phyloP scores from a whole-genome alignment of 2,113 vertebrate species.

The Corvus moneduloides region DNA sequence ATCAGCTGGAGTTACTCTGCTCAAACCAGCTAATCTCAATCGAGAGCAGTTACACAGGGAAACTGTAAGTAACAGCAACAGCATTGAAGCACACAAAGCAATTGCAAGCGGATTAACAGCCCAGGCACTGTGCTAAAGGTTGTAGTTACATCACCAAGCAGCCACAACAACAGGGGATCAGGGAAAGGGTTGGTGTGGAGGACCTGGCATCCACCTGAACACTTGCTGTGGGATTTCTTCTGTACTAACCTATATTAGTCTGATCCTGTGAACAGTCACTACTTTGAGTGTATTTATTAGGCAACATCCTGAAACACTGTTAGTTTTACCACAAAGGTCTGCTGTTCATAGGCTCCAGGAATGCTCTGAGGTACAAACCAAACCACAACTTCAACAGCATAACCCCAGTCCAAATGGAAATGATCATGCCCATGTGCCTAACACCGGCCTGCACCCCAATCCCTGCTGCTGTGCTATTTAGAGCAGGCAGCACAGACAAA shows the following conservation, averaged over 20 bases:
- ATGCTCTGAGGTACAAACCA: fast-evolving
- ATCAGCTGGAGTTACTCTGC: background rate
- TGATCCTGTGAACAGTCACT: background rate
- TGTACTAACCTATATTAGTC: background rate
- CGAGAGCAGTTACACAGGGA: background rate
- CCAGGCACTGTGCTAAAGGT: background rate
- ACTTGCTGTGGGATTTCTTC: background rate
- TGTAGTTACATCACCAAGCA: background rate
- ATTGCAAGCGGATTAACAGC: background rate
- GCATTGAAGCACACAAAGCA: background rate
- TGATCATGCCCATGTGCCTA: fast-evolving
- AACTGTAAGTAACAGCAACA: background rate
- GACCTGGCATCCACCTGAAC: background rate
- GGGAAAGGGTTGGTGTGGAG: background rate
- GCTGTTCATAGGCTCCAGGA: background rate
- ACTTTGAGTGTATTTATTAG: background rate
- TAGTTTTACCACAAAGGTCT: background rate
- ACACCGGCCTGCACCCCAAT: background rate
- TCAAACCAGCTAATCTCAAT: background rate
- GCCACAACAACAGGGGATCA: background rate
- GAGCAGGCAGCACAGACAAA: background rate
- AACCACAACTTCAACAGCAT: background rate
- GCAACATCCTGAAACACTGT: background rate
- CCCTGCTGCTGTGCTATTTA: background rate
- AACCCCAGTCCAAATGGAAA: background rate